phyloP scores from a whole-genome alignment of 92 coral and sea anemone species.

The Galaxea fascicularis region DNA sequence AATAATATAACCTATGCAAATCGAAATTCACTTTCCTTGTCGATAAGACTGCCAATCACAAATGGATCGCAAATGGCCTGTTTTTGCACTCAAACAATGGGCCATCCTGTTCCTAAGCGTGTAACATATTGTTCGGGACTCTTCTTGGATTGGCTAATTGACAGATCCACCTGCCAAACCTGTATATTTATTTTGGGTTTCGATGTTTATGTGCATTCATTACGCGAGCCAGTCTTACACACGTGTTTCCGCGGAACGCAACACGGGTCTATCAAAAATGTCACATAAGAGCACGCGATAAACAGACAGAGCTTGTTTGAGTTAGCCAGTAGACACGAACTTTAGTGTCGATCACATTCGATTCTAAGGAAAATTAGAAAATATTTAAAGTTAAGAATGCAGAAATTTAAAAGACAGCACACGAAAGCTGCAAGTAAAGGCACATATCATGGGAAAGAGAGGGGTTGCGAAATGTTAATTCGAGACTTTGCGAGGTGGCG shows the following conservation, averaged over 20 bases:
- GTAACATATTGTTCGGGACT: constrained; percentile 16
- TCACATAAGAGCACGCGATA: no score
- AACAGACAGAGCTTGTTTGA: no score
- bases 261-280: no score
- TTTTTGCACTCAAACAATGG: constrained; percentile 30
- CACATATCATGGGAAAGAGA: no score
- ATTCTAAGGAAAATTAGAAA: no score
- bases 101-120: constrained; percentile 23
- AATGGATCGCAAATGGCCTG: constrained; percentile 4
- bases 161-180: constrained; percentile 49
- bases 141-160: constrained; percentile 28
- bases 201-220: constrained; percentile 47
- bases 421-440: no score
- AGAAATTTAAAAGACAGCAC: no score
- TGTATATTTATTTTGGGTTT: constrained; percentile 23
- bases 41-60: constrained; percentile 36
- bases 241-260: constrained; percentile 21
- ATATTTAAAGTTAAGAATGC: no score
- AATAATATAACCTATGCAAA: not conserved
- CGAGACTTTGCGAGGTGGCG: no score
- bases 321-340: no score
- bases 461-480: no score
- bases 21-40: not conserved
- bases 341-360: no score
- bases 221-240: constrained; percentile 16